Base-by-base conservation (phyloP, 2,888 invertebrate species). In the Camponotus fellah region DNA sequence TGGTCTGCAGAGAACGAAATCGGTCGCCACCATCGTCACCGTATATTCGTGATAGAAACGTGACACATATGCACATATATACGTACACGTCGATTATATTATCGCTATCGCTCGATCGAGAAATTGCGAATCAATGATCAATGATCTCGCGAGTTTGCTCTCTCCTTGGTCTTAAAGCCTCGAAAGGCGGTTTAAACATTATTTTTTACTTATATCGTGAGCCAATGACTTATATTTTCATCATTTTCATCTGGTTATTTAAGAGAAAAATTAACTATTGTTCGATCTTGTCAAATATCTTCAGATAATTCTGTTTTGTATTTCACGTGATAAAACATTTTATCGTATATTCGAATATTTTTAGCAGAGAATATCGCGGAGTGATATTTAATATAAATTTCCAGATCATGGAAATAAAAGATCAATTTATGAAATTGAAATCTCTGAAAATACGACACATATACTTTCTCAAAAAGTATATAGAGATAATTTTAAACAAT, bases 1-100 rank as follows among this genome's bases (percentile, higher is more conserved):
- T 37, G 17, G 76, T 8, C 46, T 49, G 76, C 53, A 34, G 12
- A 14, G 10, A 43, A 71, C 32, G 10, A 72, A 71, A 60, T 79
- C 71, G 12, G 26, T 37, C 46, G 9, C 12, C 26, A 2, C 12
- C 34, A 17, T 26, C n/a, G 12, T 14, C n/a, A 32, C n/a, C 6
- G 26, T 26, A 21, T 21, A 10, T 65, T 46, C 46, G 40, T n/a
- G 46, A 75, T 21, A 46, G 21, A 9, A 26, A 37, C 40, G n/a
- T 2, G 58, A 43, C 26, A 40, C 56, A 14, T 21, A 37, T 10
- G 10, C 26, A 10, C n/a, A n/a, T n/a, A n/a, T n/a, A n/a, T 1
- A 26, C 26, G 21, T 37, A 14, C 21, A 37, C 17, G 14, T 26
- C 56, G 34, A 32, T 49, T 2, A 26, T 26, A 26, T 26, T 2